Percentiles rank a stretch among this genome's conserved stretches.
These are phyloP conservation scores for Phortica magna DNA, from an alignment of 2,888 invertebrate genomes.

Conservation along the genomic window DNA sequence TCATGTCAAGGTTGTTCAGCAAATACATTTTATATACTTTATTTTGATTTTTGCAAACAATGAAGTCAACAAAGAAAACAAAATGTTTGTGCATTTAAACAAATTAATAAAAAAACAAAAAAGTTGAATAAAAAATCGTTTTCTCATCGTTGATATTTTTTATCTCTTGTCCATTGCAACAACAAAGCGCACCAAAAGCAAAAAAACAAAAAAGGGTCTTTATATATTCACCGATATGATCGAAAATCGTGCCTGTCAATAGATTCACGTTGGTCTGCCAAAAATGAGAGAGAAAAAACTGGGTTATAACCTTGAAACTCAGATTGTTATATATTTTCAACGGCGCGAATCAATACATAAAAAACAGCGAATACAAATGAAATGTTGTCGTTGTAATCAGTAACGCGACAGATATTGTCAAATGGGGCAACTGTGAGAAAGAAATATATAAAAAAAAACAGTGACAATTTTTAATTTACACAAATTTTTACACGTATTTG, in stretches of 20 bases:
- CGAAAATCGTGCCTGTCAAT: slow-evolving; percentile 52
- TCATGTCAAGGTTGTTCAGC: background rate
- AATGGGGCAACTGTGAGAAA: slow-evolving; percentile 8
- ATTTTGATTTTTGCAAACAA: background rate
- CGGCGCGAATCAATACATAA: slow-evolving; percentile 45
- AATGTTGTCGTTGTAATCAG: slow-evolving; percentile 33
- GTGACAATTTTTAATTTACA: background rate
- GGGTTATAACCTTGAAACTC: slow-evolving; percentile 69
- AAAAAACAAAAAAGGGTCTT: slow-evolving; percentile 34
- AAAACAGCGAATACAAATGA: slow-evolving; percentile 19
- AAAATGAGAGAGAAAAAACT: slow-evolving; percentile 53
- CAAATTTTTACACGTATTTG: background rate
- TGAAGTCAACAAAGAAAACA: background rate
- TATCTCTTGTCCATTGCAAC: slow-evolving; percentile 59
- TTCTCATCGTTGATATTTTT: slow-evolving; percentile 52
- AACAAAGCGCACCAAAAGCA: slow-evolving; percentile 54
- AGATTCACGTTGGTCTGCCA: slow-evolving; percentile 36
- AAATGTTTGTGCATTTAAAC: background rate
- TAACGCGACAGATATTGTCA: slow-evolving; percentile 45
- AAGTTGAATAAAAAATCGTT: background rate
- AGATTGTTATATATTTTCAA: slow-evolving; percentile 37
- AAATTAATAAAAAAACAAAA: slow-evolving; percentile 1
- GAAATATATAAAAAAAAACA: background rate
- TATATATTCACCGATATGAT: background rate
- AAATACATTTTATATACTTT: background rate